A percentile compares a stretch with the other conserved stretches of the same genome.
Evolutionary conservation across 2,888 invertebrate species (phyloP).

Genomic region (Cyaniris semiargus): DNA sequence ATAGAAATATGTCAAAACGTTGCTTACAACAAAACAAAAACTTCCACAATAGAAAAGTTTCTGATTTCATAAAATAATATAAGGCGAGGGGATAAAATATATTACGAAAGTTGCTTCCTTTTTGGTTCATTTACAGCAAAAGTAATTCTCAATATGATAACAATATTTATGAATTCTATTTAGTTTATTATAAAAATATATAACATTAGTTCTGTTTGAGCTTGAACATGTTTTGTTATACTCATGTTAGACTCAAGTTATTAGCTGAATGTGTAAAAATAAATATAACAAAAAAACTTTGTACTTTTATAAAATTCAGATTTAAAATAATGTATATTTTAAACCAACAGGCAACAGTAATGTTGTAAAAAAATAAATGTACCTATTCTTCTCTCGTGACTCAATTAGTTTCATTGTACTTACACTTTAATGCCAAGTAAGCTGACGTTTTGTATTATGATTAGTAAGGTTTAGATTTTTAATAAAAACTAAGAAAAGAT

Average conservation of each 20-base stretch:
- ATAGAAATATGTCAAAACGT: neutral
- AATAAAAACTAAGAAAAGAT: slow-evolving; percentile 25
- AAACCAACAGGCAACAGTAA: too few relatives aligned
- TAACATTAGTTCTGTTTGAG: neutral
- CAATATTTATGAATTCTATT: neutral
- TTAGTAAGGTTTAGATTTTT: slow-evolving; percentile 13
- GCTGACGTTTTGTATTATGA: neutral
- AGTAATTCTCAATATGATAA: neutral
- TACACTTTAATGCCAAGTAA: neutral
- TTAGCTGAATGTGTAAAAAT: too few relatives aligned
- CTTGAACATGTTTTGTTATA: too few relatives aligned
- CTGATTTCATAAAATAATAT: slow-evolving; percentile 12
- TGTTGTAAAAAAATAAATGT: too few relatives aligned
- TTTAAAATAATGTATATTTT: too few relatives aligned
- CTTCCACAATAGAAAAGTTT: neutral
- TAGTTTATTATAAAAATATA: neutral
- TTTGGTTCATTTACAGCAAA: neutral
- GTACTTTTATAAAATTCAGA: too few relatives aligned
- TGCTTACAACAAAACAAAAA: neutral
- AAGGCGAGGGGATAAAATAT: neutral
- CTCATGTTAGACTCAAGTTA: too few relatives aligned
- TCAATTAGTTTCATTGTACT: neutral
- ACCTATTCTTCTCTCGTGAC: too few relatives aligned
- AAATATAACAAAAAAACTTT: too few relatives aligned
- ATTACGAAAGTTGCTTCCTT: neutral